Conservation (phyloP, 2,888 invertebrate species). For the Diogma glabrata region DNA sequence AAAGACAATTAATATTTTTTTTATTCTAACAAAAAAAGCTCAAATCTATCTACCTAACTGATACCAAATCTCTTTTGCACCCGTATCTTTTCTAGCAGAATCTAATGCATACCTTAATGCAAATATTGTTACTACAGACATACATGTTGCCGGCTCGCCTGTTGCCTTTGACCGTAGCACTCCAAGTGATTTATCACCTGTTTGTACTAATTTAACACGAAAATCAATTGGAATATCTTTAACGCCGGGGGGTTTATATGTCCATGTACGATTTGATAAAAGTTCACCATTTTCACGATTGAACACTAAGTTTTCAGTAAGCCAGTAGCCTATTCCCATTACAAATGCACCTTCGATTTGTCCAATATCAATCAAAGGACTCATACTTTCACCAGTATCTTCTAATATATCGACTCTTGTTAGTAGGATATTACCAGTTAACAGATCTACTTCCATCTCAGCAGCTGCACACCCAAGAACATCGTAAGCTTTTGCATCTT, state of each 20-base stretch:
- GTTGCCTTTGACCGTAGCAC: conserved; percentile 34
- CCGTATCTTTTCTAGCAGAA: conserved; percentile 48
- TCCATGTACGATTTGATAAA: conserved; percentile 70
- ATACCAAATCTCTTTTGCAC: conserved; percentile 44
- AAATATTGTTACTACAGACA: conserved; percentile 40
- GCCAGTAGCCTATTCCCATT: conserved; percentile 67
- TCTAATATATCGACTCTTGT: conserved; percentile 58
- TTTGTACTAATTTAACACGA: conserved; percentile 35
- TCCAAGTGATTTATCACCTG: background rate
- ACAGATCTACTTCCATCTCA: conserved; percentile 65
- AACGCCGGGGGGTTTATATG: conserved; percentile 62
- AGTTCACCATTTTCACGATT: conserved; percentile 52
- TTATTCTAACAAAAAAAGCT: too few species aligned
- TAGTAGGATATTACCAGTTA: conserved; percentile 63
- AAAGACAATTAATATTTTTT: too few species aligned
- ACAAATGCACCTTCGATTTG: conserved; percentile 70
- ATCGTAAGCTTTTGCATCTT: conserved; percentile 45
- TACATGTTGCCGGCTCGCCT: conserved; percentile 42
- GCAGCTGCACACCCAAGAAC: conserved; percentile 51
- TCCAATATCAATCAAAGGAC: conserved; percentile 59
- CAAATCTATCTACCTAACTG: too few species aligned
- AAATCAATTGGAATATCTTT: conserved; percentile 71
- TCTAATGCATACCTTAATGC: conserved; percentile 51
- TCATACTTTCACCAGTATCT: conserved; percentile 63
- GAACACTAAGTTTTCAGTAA: conserved; percentile 56